Evolutionary conservation across 2,797 vertebrate genomes (phyloP), one percentile per base, ranked within the genome.

Genomic region (Darevskia nairensis): DNA sequence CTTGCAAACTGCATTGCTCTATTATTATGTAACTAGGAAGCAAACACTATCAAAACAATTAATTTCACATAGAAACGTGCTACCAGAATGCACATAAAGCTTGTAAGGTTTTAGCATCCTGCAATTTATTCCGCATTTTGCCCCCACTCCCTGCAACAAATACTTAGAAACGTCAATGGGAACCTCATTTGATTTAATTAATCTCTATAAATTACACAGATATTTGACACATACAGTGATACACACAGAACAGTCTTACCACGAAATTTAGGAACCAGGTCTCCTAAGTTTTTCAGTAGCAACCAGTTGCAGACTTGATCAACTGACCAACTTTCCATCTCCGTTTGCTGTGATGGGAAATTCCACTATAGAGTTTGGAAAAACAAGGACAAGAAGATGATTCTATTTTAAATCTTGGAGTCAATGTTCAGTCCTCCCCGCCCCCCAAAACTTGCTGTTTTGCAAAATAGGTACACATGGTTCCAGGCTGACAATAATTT

Each of bases 281-380:
- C 95, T 86, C 92, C 95, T 91, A 97, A 94, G 91, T 96, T 96
- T 92, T 93, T 96, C 89, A 95, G 92, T 90, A 92, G 92, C 91
- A 97, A 85, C 96, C 96, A 97, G 90, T 76, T 93, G 95, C 96
- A 97, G 87, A 97, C 96, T 94, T 97, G 89, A 61, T 95, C 96
- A 90, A 96, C 96, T 0, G 96, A 96, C 96, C 96, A 97, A 1
- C 82, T 92, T 94, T 97, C 96, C 96, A 97, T 97, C 88, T 89
- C 94, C 88, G 85, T 46, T 32, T 75, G 77, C 29, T 69, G 50
- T 80, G 79, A 35, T 13, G 55, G 3, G 80, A 55, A 83, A 93
- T 92, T 88, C 81, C 71, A 86, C 89, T 92, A 50, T 71, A 84
- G 93, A 94, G 87, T 9, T 50, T 77, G 79, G 6, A 94, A 84